Evolutionary conservation across 2,797 vertebrate species (phyloP), one percentile per base, ranked within the genome.

Genomic region (Rhodeus uyekii): DNA sequence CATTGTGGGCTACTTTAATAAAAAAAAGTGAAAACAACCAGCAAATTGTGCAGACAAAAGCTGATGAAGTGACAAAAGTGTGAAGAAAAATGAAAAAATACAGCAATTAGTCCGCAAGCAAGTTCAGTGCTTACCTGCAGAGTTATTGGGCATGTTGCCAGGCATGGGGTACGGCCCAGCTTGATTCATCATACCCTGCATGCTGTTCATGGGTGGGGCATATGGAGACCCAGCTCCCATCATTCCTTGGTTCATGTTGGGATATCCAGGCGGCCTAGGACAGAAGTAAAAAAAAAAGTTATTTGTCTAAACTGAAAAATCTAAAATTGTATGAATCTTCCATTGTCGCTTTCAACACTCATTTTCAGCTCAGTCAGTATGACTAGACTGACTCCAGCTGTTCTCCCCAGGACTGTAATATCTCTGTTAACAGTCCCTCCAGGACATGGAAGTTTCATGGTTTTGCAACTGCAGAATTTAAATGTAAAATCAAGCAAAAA

Each of bases 151-250:
- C 92, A 99, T 96, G 85, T 97, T 97, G 0, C 95, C 95, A 36
- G 91, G 94, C 95, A 99, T 97, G 0, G 97, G 94, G 88, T 97
- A 99, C 0, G 96, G 96, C 0, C 96, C 96, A 74, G 95, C 96
- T 94, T 99, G 98, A 93, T 97, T 99, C 91, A 99, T 98, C 96
- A 98, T 98, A 76, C 96, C 95, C 68, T 97, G 96, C 97, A 99
- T 98, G 88, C 96, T 99, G 93, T 99, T 99, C 93, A 99, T 97
- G 79, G 96, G 95, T 80, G 96, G 97, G 58, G 95, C 96, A 22
- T 99, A 99, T 2, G 96, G 96, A 90, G 98, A 94, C 72, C 96
- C 96, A 83, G 96, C 91, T 93, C 95, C 97, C 95, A 99, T 98
- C 95, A 98, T 97, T 80, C 95, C 96, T 83, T 92, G 97, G 38